A percentile compares a stretch with the other conserved stretches of the same genome.
These are phyloP conservation scores for Platorchestia sp. DNA, from an alignment of 1,140 invertebrate species.

Conservation along the genomic window DNA sequence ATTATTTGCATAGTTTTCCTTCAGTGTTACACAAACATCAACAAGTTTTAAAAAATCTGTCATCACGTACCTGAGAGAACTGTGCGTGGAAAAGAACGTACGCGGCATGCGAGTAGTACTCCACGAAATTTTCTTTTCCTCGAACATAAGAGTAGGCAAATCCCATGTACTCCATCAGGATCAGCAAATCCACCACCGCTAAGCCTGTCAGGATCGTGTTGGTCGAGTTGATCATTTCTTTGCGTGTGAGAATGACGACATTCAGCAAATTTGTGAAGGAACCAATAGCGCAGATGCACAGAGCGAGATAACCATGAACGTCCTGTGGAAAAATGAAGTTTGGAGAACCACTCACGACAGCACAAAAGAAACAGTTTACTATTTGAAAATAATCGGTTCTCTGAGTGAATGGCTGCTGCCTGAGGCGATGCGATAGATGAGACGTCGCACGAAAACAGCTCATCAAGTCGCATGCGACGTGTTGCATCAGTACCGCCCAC, in stretches of 20 bases:
- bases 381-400: too few species aligned
- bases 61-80: conserved; percentile 71
- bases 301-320: conserved; percentile 80
- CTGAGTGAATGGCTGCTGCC: too few species aligned
- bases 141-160: conserved; percentile 83
- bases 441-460: too few species aligned
- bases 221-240: conserved; percentile 86
- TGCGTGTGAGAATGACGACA: conserved; percentile 87
- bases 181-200: conserved; percentile 86
- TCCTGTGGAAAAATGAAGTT: conserved; percentile 61
- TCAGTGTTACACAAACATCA: too few species aligned
- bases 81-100: conserved; percentile 71
- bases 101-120: conserved; percentile 70
- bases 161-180: conserved; percentile 90
- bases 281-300: conserved; percentile 87
- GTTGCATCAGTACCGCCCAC: too few species aligned
- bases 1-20: too few species aligned
- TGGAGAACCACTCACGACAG: background rate
- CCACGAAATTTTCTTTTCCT: conserved; percentile 65
- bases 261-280: conserved; percentile 91
- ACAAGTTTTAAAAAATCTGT: background rate
- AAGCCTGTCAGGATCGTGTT: conserved; percentile 86
- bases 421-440: too few species aligned
- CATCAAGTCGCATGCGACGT: too few species aligned
- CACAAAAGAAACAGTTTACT: too few species aligned